A percentile compares a stretch with the other conserved stretches of the same genome.
These are phyloP conservation scores for Cyrtonyx montezumae DNA, from an alignment of 2,113 vertebrate genomes.

Conservation along the genomic window DNA sequence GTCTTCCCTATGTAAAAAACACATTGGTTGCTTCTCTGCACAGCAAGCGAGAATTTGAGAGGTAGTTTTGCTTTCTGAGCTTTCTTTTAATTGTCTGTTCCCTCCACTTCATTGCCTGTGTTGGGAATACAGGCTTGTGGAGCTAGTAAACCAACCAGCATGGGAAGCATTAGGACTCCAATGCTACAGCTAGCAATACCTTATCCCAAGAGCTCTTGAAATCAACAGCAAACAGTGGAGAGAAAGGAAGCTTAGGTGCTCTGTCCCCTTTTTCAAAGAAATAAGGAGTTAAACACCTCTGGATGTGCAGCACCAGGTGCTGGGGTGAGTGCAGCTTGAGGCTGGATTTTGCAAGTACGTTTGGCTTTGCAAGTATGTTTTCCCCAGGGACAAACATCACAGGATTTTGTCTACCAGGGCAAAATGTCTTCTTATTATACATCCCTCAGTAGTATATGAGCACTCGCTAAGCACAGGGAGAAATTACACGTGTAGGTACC, in stretches of 20 bases:
- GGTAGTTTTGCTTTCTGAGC: background rate
- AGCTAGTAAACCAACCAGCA: background rate
- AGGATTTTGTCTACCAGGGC: background rate
- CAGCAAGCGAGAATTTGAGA: background rate
- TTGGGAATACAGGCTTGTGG: background rate
- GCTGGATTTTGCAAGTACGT: background rate
- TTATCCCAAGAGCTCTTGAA: background rate
- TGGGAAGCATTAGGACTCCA: background rate
- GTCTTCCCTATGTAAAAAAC: background rate
- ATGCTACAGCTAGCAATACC: background rate
- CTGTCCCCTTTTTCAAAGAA: background rate
- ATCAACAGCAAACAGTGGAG: background rate
- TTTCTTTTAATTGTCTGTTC: background rate
- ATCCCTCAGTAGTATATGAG: background rate
- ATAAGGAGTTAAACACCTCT: background rate
- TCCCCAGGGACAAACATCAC: background rate
- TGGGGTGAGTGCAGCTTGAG: background rate
- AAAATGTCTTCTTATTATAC: background rate
- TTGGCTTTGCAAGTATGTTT: too few species aligned
- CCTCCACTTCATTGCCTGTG: background rate
- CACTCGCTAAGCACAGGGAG: background rate
- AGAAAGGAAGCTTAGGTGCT: background rate
- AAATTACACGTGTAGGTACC: background rate
- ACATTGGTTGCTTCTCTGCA: background rate
- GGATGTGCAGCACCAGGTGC: background rate